phyloP scores from a whole-genome alignment of 2,797 vertebrate species.

The Helostoma temminkii region DNA sequence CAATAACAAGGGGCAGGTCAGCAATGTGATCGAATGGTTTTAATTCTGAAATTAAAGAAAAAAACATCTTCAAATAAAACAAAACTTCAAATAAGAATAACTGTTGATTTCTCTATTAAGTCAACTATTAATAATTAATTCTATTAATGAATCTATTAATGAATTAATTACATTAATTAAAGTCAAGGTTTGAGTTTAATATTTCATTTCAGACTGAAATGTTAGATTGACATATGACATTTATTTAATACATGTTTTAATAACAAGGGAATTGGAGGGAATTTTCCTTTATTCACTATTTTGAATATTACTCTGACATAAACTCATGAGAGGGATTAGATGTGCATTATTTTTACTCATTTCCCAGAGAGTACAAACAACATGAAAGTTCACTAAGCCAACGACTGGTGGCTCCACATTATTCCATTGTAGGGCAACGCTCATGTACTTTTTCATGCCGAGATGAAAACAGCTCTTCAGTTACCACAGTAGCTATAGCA shows the following conservation, averaged over 20 bases:
- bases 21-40: too few relatives aligned
- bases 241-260: slow-evolving; percentile 10
- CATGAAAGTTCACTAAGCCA: slow-evolving; percentile 21
- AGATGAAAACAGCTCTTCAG: slow-evolving; percentile 74
- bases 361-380: slow-evolving; percentile 3
- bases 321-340: too few relatives aligned
- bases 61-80: too few relatives aligned
- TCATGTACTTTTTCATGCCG: slow-evolving; percentile 49
- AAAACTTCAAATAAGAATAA: too few relatives aligned
- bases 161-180: too few relatives aligned
- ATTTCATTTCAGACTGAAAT: too few relatives aligned
- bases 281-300: neutral
- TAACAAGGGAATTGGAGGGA: neutral
- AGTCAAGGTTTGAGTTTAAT: too few relatives aligned
- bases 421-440: slow-evolving; percentile 46
- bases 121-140: too few relatives aligned
- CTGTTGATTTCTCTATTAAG: too few relatives aligned
- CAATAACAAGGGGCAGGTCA: neutral
- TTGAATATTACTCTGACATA: too few relatives aligned
- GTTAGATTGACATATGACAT: neutral
- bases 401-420: slow-evolving; percentile 50
- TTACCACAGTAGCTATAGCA: slow-evolving; percentile 73
- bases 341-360: neutral
- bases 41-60: neutral
- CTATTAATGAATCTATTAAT: too few relatives aligned